Base-by-base conservation (phyloP, 2,113 vertebrate genomes). In the Oenanthe melanoleuca region DNA sequence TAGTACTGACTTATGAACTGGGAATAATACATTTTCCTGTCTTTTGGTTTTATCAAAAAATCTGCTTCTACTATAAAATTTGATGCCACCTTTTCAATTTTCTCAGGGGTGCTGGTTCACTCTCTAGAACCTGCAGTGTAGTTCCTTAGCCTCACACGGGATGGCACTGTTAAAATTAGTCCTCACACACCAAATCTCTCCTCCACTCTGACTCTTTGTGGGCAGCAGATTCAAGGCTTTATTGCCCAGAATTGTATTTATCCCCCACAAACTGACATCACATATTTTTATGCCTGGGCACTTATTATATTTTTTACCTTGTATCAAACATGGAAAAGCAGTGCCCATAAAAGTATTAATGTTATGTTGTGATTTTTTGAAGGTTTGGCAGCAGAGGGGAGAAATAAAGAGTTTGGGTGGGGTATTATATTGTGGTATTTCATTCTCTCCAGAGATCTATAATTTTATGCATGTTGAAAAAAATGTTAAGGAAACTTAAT, bases 361-460 rank as follows among this genome's bases (percentile, higher is more conserved):
- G 38, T 13, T 63, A 69, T 47, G 72, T 86, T 86, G 61, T 18
- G 38, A 77, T 79, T 85, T 92, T 92, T 92, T 66, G 57, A 94
- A 94, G 85, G 89, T 91, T 97, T 97, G 95, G 96, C 95, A 95
- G 92, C 73, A 93, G 73, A 94, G 47, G 31, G 87, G 38, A 80
- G 70, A 66, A 93, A 80, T 73, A 57, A 84, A 72, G 63, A 57
- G 22, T 65, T 34, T 91, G 84, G 95, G 84, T 82, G 50, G 3
- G 2, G 88, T 82, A 88, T 89, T 87, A 79, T 45, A 82, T 82
- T 80, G 70, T 70, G 95, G 95, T 95, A 96, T 97, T 98, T 96
- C 94, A 93, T 80, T 89, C 90, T 97, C 97, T 96, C 97, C 34
- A 96, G 94, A 97, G 96, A 96, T 85, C 92, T 94, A 81, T 96